These are phyloP conservation scores for Schlechtendalia chinensis DNA, from an alignment of 1,140 invertebrate species.

Conservation along the genomic window DNA sequence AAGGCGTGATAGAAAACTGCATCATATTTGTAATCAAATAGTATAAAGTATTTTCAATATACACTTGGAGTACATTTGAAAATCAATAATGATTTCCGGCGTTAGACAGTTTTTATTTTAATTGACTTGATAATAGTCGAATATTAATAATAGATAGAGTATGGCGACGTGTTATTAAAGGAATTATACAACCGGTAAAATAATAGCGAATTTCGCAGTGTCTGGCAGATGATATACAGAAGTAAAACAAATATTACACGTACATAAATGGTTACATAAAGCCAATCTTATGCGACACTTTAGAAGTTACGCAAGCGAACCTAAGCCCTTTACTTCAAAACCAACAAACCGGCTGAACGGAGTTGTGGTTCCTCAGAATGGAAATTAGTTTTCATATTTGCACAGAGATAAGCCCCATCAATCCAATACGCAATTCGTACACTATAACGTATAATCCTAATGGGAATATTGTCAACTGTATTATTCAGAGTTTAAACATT, in stretches of 20 bases:
- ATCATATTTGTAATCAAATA: too few relatives aligned
- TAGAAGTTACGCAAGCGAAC: not conserved
- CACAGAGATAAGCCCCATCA: not conserved
- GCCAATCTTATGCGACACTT: not conserved
- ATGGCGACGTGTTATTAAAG: not conserved
- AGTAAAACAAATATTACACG: not conserved
- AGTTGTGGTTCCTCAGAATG: not conserved
- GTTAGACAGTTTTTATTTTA: too few relatives aligned
- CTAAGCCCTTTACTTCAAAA: not conserved
- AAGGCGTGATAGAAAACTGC: too few relatives aligned
- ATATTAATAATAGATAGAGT: too few relatives aligned
- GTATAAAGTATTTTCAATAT: too few relatives aligned
- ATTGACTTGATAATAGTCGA: too few relatives aligned
- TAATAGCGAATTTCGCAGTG: not conserved
- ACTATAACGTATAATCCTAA: not conserved
- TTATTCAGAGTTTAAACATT: not conserved
- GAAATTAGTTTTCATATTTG: slow-evolving; percentile 19
- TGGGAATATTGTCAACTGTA: not conserved
- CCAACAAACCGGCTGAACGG: not conserved
- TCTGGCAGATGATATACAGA: not conserved
- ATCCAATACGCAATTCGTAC: not conserved
- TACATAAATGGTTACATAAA: not conserved
- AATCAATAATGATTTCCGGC: too few relatives aligned
- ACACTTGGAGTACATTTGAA: too few relatives aligned
- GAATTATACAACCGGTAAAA: not conserved